A percentile compares a stretch with the other conserved stretches of the same genome.
Conservation (phyloP, 2,888 invertebrate species). For the Tenodera sinensis region DNA sequence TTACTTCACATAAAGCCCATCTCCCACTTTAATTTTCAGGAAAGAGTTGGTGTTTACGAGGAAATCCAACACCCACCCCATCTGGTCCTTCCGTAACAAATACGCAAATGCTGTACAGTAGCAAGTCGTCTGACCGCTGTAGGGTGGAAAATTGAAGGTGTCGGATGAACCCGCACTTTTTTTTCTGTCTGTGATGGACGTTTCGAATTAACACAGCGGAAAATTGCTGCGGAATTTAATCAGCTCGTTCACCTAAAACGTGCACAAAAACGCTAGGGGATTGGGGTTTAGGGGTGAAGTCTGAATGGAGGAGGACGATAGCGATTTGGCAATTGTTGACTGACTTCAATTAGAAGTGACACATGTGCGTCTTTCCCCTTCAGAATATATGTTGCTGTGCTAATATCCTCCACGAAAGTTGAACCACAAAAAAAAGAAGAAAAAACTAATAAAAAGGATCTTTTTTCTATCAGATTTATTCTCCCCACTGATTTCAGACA, state of each 20-base stretch:
- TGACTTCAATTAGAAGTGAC: slow-evolving; percentile 11
- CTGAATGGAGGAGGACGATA: background rate
- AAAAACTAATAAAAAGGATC: background rate
- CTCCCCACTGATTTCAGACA: background rate
- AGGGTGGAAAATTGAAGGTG: background rate
- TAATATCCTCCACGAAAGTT: background rate
- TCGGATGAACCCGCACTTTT: background rate
- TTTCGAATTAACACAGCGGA: slow-evolving; percentile 7
- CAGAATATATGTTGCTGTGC: background rate
- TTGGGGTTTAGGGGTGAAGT: background rate
- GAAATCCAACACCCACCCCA: background rate
- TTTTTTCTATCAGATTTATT: background rate
- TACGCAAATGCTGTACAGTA: background rate
- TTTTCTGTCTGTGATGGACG: slow-evolving; percentile 2
- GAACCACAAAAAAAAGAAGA: background rate
- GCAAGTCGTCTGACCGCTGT: background rate
- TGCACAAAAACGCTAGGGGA: background rate
- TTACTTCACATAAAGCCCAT: background rate
- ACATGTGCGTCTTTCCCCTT: background rate
- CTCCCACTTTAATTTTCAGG: background rate
- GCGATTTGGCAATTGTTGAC: slow-evolving; percentile 1
- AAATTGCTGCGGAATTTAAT: slow-evolving; percentile 17
- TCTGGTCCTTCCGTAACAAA: background rate
- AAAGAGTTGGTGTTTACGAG: background rate
- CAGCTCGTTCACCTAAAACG: slow-evolving; percentile 2